A percentile compares a stretch with the other conserved stretches of the same genome.
Conservation (phyloP, 1,140 invertebrate genomes). For the Delia radicum region DNA sequence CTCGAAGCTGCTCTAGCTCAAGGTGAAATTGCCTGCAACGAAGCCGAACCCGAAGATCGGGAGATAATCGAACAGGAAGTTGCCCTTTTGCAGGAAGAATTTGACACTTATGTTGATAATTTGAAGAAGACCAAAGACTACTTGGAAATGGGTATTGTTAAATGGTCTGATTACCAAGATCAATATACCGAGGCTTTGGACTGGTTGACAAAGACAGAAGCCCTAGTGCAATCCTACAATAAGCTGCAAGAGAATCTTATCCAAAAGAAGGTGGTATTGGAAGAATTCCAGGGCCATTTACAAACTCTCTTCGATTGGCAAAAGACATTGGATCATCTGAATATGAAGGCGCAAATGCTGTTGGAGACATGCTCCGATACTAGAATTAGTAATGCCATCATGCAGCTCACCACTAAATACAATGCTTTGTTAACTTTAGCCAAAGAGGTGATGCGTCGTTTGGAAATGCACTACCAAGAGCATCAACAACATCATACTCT, state of each 20-base stretch:
- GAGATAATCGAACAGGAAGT: constrained; percentile 91
- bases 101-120: constrained; percentile 77
- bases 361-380: constrained; percentile 92
- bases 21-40: constrained; percentile 78
- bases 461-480: constrained; percentile 90
- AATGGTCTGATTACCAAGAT: constrained; percentile 95
- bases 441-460: constrained; percentile 88
- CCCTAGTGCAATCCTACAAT: constrained; percentile 83
- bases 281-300: constrained; percentile 87
- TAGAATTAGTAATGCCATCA: constrained; percentile 89
- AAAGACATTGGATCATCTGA: constrained; percentile 85
- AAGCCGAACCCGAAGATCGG: constrained; percentile 81
- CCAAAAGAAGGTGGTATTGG: constrained; percentile 84
- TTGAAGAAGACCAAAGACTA: constrained; percentile 78
- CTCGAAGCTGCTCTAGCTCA: constrained; percentile 78
- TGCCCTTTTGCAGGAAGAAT: constrained; percentile 83
- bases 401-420: constrained; percentile 91
- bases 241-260: constrained; percentile 87
- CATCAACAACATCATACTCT: constrained; percentile 86
- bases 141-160: constrained; percentile 86
- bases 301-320: constrained; percentile 94
- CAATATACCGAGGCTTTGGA: constrained; percentile 85
- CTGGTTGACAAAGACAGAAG: constrained; percentile 86
- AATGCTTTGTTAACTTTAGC: constrained; percentile 87
- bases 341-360: constrained; percentile 85